Percentiles rank a stretch among this genome's conserved stretches.
Evolutionary conservation across 2,113 vertebrate genomes (phyloP).

Genomic region (Notarius lentiginosus): DNA sequence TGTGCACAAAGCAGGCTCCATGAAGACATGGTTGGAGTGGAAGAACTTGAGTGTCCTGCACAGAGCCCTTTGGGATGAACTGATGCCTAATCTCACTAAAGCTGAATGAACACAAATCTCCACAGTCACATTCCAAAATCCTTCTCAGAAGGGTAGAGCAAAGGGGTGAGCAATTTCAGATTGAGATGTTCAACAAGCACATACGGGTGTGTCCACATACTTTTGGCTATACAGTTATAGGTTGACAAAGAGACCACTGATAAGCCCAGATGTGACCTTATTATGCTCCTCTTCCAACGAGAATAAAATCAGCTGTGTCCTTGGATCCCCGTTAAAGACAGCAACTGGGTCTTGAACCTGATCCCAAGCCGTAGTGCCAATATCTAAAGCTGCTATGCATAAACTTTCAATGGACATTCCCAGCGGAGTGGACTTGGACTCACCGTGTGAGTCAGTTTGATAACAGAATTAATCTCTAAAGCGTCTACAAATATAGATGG

Average conservation of each 20-base stretch:
- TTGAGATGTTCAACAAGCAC: background rate
- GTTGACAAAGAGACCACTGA: background rate
- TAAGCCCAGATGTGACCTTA: background rate
- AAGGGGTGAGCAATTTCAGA: background rate
- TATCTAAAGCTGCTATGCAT: background rate
- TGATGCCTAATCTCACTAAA: background rate
- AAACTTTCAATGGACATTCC: constrained; percentile 6
- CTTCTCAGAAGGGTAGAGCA: background rate
- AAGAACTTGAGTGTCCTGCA: background rate
- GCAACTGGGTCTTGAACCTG: background rate
- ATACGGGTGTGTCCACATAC: background rate
- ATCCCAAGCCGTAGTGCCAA: background rate
- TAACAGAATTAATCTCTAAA: constrained; percentile 19
- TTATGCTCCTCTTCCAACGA: background rate
- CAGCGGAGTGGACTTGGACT: background rate
- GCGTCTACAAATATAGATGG: background rate
- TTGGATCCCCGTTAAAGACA: background rate
- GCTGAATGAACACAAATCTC: background rate
- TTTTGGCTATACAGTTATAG: background rate
- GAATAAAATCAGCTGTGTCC: constrained; percentile 3
- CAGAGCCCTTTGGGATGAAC: background rate
- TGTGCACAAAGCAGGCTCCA: background rate
- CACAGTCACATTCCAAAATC: background rate
- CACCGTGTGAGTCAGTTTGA: background rate
- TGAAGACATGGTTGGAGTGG: background rate